These are phyloP conservation scores for Stigmatopora nigra DNA, from an alignment of 2,113 vertebrate genomes.

Conservation along the genomic window DNA sequence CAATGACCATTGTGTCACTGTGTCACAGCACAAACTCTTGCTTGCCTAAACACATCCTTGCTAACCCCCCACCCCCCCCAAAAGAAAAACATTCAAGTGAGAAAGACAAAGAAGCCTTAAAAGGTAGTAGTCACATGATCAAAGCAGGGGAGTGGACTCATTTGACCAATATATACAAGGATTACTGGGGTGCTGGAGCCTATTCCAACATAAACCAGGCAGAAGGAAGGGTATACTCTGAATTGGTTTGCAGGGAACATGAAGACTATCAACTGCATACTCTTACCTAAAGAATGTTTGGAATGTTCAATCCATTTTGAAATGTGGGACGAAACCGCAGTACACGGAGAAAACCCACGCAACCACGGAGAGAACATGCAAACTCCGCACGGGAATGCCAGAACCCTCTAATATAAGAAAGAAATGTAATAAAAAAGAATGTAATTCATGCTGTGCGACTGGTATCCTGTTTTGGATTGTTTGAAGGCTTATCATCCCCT, in stretches of 20 bases:
- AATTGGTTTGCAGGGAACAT: too few species aligned
- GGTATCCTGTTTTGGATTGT: conserved; percentile 6
- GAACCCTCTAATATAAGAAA: conserved; percentile 7
- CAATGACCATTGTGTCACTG: conserved; percentile 36
- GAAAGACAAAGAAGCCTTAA: conserved; percentile 9
- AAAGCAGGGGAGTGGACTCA: conserved; percentile 14
- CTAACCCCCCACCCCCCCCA: neutral
- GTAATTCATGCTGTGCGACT: neutral
- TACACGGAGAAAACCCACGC: too few species aligned
- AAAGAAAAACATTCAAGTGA: conserved; percentile 13
- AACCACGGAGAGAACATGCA: too few species aligned
- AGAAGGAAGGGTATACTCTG: too few species aligned
- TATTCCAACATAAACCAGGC: too few species aligned
- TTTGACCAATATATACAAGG: neutral
- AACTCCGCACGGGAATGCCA: too few species aligned
- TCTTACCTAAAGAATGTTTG: too few species aligned
- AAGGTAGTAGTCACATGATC: conserved; percentile 10
- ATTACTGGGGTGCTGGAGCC: too few species aligned
- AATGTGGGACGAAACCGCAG: too few species aligned
- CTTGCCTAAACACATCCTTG: conserved; percentile 37
- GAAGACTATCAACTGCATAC: too few species aligned
- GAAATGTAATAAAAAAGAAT: conserved; percentile 15
- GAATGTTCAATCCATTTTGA: too few species aligned
- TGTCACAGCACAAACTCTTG: conserved; percentile 24
- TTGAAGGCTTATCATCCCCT: conserved; percentile 29